Base-by-base conservation (phyloP, 2,113 vertebrate species). In the Varanus komodoensis region DNA sequence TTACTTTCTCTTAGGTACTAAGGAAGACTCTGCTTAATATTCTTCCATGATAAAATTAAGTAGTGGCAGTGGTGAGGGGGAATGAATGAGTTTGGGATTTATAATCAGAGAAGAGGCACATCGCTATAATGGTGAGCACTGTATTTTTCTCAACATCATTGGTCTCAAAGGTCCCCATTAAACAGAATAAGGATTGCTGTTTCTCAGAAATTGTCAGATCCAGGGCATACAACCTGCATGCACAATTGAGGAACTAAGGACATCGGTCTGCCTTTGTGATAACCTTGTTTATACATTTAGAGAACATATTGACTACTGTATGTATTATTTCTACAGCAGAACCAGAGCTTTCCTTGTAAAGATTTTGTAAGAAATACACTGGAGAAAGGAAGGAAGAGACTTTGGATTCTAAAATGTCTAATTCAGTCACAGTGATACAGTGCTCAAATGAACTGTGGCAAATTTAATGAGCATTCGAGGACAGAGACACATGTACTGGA, bases 381-480 rank as follows among this genome's bases (percentile, higher is more conserved):
- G 86, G 95, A 89, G 92, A 78, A 95, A 92, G 86, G 23, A 94
- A 95, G 96, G 91, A 92, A 64, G 95, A 96, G 91, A 92, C 94
- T 92, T 92, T 87, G 91, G 94, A 87, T 95, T 94, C 90, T 84
- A 87, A 95, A 92, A 95, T 96, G 91, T 96, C 95, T 97, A 34
- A 93, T 89, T 86, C 88, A 82, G 93, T 95, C 93, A 92, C 5
- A 14, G 71, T 93, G 93, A 94, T 96, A 85, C 92, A 92, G 94
- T 95, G 96, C 94, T 97, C 95, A 96, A 89, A 97, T 97, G 96
- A 97, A 97, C 93, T 95, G 94, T 96, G 96, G 95, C 95, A 96
- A 96, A 94, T 96, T 94, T 98, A 98, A 98, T 95, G 95, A 98
- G 97, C 95, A 96, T 95, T 96, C 92, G 96, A 96, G 97, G 96